These are phyloP conservation scores for Eudasyphora cyanicolor DNA, from an alignment of 2,888 invertebrate species.

Conservation along the genomic window DNA sequence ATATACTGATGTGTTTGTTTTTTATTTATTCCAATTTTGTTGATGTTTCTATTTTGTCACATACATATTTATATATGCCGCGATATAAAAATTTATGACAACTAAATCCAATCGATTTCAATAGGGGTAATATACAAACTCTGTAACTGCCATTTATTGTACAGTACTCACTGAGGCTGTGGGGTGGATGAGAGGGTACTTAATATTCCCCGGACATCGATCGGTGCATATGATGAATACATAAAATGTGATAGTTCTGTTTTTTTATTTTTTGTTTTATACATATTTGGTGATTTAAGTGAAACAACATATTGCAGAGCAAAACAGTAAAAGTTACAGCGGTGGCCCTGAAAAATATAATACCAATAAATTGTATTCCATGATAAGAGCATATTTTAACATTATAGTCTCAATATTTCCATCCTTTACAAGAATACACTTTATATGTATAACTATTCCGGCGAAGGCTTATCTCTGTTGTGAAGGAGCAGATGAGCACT, in stretches of 20 bases:
- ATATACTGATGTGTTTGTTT: not conserved
- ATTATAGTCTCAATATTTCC: too few relatives aligned
- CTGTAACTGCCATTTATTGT: too few relatives aligned
- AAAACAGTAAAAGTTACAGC: too few relatives aligned
- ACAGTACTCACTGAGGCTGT: not conserved
- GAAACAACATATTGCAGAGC: too few relatives aligned
- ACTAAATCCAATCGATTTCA: not conserved
- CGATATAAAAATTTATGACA: conserved; percentile 9
- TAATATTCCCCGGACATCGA: not conserved
- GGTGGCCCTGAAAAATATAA: not conserved
- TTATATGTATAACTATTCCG: too few relatives aligned
- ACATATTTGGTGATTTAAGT: too few relatives aligned
- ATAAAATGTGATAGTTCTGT: not conserved
- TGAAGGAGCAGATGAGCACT: too few relatives aligned
- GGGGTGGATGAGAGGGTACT: not conserved
- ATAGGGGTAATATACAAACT: too few relatives aligned
- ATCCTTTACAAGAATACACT: too few relatives aligned
- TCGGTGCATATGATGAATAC: not conserved
- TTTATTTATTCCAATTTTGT: not conserved
- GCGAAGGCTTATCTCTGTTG: too few relatives aligned
- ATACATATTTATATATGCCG: not conserved
- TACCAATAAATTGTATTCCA: not conserved
- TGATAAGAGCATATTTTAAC: not conserved
- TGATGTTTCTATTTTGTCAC: conserved; percentile 4
- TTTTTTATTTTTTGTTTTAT: too few relatives aligned